These are phyloP conservation scores for Ryuthela nishihirai DNA, from an alignment of 2,888 invertebrate species.

Conservation along the genomic window DNA sequence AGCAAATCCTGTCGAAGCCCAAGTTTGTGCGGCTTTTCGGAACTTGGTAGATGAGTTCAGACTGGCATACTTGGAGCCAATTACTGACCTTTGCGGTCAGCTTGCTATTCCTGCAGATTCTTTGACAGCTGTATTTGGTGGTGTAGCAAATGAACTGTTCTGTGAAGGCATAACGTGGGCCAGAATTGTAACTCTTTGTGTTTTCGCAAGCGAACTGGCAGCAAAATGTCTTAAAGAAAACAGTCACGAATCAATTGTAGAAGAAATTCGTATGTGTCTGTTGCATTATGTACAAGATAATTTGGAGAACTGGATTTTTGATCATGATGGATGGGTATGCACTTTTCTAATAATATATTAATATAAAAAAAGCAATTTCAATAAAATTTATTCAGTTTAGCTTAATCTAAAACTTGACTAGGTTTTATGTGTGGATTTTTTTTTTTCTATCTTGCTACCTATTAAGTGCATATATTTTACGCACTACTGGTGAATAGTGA, in stretches of 20 bases:
- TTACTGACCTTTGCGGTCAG: constrained; percentile 4
- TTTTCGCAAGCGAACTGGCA: constrained; percentile 19
- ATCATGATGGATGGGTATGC: constrained; percentile 33
- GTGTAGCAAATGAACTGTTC: constrained; percentile 25
- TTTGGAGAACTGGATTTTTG: constrained; percentile 10
- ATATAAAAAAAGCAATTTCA: too few relatives aligned
- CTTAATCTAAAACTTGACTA: too few relatives aligned
- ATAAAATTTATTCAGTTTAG: too few relatives aligned
- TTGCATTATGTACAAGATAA: constrained; percentile 12
- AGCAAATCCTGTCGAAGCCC: constrained; percentile 9
- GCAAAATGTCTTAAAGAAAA: not conserved
- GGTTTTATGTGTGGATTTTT: too few relatives aligned
- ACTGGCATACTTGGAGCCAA: not conserved
- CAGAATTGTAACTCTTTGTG: constrained; percentile 14
- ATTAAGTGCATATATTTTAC: too few relatives aligned
- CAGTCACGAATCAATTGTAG: not conserved
- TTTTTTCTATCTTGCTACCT: too few relatives aligned
- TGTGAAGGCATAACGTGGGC: constrained; percentile 31
- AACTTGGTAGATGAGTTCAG: constrained; percentile 12
- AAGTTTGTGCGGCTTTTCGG: not conserved
- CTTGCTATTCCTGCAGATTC: constrained; percentile 6
- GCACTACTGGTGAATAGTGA: too few relatives aligned
- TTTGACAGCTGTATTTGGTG: constrained; percentile 1
- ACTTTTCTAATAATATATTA: not conserved
- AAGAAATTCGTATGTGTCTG: constrained; percentile 14